phyloP scores from a whole-genome alignment of 2,888 invertebrate species.

The Folsomia manolachei region DNA sequence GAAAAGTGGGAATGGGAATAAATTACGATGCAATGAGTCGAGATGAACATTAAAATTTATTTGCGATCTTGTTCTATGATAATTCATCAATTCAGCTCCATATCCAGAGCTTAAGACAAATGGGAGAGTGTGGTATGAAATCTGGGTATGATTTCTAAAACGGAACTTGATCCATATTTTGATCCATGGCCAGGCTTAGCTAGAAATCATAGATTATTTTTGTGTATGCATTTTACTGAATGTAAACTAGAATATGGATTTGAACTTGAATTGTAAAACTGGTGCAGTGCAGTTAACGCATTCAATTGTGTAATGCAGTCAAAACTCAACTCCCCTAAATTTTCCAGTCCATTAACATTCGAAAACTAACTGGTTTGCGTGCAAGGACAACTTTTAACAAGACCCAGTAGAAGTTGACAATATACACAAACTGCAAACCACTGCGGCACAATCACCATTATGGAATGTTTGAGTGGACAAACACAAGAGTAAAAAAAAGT shows the following conservation, averaged over 20 bases:
- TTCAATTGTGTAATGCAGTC: not conserved
- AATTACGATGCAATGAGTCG: not conserved
- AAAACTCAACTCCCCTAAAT: not conserved
- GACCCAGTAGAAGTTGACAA: not conserved
- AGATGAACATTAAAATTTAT: not conserved
- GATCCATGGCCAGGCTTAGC: not conserved
- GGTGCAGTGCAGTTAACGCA: not conserved
- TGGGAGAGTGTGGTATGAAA: not conserved
- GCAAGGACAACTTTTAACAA: not conserved
- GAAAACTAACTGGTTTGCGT: not conserved
- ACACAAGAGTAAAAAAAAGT: too few relatives aligned
- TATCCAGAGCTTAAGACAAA: not conserved
- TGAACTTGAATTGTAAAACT: not conserved
- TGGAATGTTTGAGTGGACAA: too few relatives aligned
- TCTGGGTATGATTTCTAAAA: not conserved
- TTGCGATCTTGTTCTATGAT: not conserved
- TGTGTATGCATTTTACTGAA: not conserved
- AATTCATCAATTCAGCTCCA: not conserved
- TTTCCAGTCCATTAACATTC: constrained; percentile 2
- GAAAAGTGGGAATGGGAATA: too few relatives aligned
- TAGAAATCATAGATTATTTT: not conserved
- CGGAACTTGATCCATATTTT: too few relatives aligned
- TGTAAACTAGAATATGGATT: not conserved
- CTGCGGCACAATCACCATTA: too few relatives aligned
- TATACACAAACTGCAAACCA: not conserved